Evolutionary conservation across 2,797 vertebrate genomes (phyloP).

Genomic region (Pelochelys cantorii): DNA sequence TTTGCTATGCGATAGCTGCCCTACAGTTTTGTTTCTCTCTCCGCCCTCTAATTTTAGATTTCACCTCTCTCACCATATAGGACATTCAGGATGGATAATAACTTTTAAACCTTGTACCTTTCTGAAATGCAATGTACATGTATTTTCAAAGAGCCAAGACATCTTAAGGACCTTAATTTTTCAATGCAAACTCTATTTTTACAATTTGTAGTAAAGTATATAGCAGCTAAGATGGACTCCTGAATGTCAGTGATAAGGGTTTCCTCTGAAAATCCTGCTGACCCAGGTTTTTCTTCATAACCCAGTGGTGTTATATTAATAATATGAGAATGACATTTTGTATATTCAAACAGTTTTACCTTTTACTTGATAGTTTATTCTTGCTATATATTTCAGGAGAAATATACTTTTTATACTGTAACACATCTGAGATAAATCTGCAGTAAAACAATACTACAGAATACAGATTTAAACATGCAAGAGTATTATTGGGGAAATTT

Average conservation of each 20-base stretch:
- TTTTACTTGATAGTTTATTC: slow-evolving; percentile 70
- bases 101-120: not conserved
- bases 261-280: slow-evolving; percentile 45
- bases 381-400: slow-evolving; percentile 62
- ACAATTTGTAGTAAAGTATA: not conserved
- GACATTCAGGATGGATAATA: not conserved
- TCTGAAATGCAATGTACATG: not conserved
- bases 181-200: slow-evolving; percentile 18
- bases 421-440: slow-evolving; percentile 62
- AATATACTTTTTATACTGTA: slow-evolving; percentile 61
- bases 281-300: slow-evolving; percentile 61
- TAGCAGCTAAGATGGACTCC: fast-evolving
- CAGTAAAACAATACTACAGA: slow-evolving; percentile 56
- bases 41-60: slow-evolving; percentile 1
- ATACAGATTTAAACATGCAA: slow-evolving; percentile 16
- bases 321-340: slow-evolving; percentile 64
- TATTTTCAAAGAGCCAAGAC: slow-evolving; percentile 30
- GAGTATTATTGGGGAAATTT: not conserved
- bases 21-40: slow-evolving; percentile 4
- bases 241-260: not conserved
- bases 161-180: not conserved
- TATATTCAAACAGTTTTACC: slow-evolving; percentile 64
- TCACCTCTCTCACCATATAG: not conserved
- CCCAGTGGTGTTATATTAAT: slow-evolving; percentile 68
- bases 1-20: slow-evolving; percentile 9